Conservation (phyloP, 2,113 vertebrate genomes). For the Tragelaphus imberbis region DNA sequence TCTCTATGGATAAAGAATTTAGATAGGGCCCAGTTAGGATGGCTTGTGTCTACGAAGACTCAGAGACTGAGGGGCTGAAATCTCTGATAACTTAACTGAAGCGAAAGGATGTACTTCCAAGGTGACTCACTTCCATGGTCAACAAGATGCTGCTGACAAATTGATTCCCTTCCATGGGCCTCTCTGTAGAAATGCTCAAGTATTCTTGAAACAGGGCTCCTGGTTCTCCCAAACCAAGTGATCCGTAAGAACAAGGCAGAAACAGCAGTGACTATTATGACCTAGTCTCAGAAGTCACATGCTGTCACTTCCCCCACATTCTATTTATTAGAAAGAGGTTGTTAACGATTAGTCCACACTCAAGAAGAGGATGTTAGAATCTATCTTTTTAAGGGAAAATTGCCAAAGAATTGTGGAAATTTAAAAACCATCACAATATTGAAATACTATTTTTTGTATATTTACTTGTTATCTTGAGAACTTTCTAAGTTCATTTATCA, state of each 20-base stretch:
- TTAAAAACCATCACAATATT: not conserved
- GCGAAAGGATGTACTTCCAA: not conserved
- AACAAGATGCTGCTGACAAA: not conserved
- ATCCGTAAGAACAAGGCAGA: not conserved
- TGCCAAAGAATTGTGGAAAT: not conserved
- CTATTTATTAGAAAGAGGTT: not conserved
- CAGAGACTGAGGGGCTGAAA: not conserved
- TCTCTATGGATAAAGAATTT: not conserved
- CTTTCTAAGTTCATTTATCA: not conserved
- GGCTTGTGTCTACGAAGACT: not conserved
- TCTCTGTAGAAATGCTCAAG: not conserved
- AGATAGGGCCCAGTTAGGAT: not conserved
- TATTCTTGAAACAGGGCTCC: not conserved
- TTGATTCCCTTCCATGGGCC: not conserved
- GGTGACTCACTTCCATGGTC: not conserved
- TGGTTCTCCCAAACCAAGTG: not conserved
- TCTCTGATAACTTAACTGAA: not conserved
- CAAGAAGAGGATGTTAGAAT: not conserved
- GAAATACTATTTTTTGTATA: not conserved
- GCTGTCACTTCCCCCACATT: not conserved
- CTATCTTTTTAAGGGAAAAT: not conserved
- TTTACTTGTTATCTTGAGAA: not conserved
- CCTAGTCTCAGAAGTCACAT: not conserved
- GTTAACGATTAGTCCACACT: not conserved
- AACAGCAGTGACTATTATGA: slow-evolving; percentile 22